These are phyloP conservation scores for Hetaerina americana DNA, from an alignment of 1,140 invertebrate species.

Conservation along the genomic window DNA sequence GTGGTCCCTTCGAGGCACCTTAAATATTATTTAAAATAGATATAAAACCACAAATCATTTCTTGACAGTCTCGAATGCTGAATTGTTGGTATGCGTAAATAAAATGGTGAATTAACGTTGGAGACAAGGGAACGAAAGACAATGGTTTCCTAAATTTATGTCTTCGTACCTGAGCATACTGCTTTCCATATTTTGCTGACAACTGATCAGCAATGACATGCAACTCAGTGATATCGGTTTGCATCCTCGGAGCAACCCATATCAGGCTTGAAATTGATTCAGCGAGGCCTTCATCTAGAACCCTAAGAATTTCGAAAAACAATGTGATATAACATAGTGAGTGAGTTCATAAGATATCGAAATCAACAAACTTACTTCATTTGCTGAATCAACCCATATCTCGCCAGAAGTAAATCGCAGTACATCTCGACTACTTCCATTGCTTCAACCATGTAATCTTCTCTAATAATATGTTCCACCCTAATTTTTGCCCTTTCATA, in stretches of 20 bases:
- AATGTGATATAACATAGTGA: constrained; percentile 1
- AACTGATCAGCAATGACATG: constrained; percentile 86
- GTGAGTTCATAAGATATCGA: background rate
- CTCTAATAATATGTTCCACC: constrained; percentile 96
- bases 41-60: too few species aligned
- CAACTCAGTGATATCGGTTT: constrained; percentile 74
- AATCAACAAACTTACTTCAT: constrained; percentile 59
- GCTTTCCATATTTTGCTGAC: constrained; percentile 85
- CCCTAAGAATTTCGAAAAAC: constrained; percentile 35
- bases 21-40: too few species aligned
- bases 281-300: constrained; percentile 84
- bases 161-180: constrained; percentile 68
- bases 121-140: too few species aligned
- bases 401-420: constrained; percentile 91
- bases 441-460: constrained; percentile 98
- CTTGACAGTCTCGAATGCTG: too few species aligned
- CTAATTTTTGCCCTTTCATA: constrained; percentile 87
- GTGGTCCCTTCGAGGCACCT: too few species aligned
- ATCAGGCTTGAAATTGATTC: constrained; percentile 93
- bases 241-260: constrained; percentile 87
- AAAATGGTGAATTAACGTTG: too few species aligned
- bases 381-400: constrained; percentile 94
- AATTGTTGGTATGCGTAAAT: too few species aligned
- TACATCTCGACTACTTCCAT: constrained; percentile 99
- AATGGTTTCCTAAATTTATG: too few species aligned